Evolutionary conservation across 1,140 invertebrate species (phyloP), one percentile per base, ranked within the genome.

Genomic region (Pantala flavescens): DNA sequence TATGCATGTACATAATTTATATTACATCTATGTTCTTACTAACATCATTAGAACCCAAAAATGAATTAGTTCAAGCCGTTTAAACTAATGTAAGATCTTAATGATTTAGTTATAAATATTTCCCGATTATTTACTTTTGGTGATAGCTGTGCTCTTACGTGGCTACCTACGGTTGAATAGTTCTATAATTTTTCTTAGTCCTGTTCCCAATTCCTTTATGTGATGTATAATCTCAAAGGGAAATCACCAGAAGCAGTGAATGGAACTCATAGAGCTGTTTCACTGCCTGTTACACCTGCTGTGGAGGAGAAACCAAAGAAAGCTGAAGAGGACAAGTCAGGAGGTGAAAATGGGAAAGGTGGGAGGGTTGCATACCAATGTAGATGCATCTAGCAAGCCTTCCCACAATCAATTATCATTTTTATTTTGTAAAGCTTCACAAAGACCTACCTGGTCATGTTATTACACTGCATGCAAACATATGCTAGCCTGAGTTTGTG

Each of bases 321-420:
- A 23, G 28, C 43, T n/a, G 74, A 75, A 19, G 71, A 70, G 24
- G 63, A 71, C n/a, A 43, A 71, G 24, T 49, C 55, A 71, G 71
- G 28, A 21, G 74, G 74, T 75, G 43, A 24, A 71, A 42, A 43
- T 19, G 23, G 49, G 36, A 16, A 43, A 28, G 23, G 70, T 75
- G 74, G 36, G 12, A 43, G 71, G 71, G 71, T 72, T n/a, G 71
- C 42, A 28, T 21, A 16, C 3, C 49, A 63, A 7, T 63, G 49
- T 63, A 63, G 49, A 63, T 19, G 49, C 49, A 63, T 19, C 49
- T 16, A 49, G 10, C 16, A 9, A 49, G 9, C 43, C 16, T 19
- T 63, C 49, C n/a, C 49, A 19, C 49, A 19, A 3, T 63, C 49
- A 63, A 3, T 19, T 63, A 21, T 12, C n/a, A 3, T 63, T 63